Conservation (phyloP, 1,140 invertebrate genomes). For the Plodia interpunctella region DNA sequence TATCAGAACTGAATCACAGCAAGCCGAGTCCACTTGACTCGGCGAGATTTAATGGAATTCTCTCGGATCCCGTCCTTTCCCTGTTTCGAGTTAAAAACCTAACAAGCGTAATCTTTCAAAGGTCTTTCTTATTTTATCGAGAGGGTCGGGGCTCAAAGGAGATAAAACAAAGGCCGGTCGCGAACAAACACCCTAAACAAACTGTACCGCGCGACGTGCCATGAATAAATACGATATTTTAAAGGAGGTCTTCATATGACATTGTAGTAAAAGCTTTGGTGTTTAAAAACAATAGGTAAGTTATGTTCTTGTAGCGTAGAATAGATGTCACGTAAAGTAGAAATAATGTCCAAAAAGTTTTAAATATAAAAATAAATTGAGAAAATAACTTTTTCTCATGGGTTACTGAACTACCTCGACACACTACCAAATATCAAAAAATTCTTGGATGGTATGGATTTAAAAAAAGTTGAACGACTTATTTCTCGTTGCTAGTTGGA, state of each 20-base stretch:
- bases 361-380: too few species aligned
- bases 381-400: too few species aligned
- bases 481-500: too few species aligned
- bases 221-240: background rate
- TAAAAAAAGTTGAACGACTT: too few species aligned
- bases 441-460: too few species aligned
- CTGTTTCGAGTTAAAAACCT: conserved; percentile 7
- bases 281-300: too few species aligned
- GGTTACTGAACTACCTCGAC: too few species aligned
- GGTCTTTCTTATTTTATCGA: conserved; percentile 18
- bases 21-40: background rate
- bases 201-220: conserved; percentile 2
- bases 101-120: conserved; percentile 7
- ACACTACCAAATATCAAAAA: too few species aligned
- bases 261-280: too few species aligned
- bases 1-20: background rate
- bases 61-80: background rate
- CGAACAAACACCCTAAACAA: conserved; percentile 23
- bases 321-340: too few species aligned
- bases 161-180: conserved; percentile 18
- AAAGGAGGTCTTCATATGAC: background rate
- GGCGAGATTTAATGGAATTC: conserved; percentile 4
- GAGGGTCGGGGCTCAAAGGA: conserved; percentile 16
- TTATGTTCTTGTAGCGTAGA: too few species aligned
- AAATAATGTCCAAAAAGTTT: too few species aligned